These are phyloP conservation scores for Ciconia boyciana DNA, from an alignment of 2,113 vertebrate species.

Conservation along the genomic window DNA sequence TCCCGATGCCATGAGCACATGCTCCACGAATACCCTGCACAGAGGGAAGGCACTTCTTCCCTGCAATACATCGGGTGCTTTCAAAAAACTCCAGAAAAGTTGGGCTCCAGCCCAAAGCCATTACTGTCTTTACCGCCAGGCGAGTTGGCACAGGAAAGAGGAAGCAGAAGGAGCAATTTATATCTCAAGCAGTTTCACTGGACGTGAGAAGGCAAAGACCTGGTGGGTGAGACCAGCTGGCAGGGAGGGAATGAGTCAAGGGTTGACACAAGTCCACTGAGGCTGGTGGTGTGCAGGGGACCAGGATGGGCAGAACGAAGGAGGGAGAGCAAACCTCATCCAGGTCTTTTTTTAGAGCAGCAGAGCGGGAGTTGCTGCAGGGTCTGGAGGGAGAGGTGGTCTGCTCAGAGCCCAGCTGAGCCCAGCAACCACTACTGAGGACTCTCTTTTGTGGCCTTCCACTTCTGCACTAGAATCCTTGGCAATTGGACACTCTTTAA, in stretches of 20 bases:
- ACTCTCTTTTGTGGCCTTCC: not conserved
- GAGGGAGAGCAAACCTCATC: not conserved
- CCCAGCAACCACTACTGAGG: not conserved
- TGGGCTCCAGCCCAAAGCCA: not conserved
- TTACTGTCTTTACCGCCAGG: not conserved
- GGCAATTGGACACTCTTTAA: not conserved
- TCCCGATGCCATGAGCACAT: rapidly evolving
- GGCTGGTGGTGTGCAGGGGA: not conserved
- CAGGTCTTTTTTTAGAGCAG: not conserved
- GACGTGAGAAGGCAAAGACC: not conserved
- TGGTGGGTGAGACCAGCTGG: not conserved
- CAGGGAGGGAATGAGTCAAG: not conserved
- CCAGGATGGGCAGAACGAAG: not conserved
- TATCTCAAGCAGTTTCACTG: not conserved
- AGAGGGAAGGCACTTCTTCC: not conserved
- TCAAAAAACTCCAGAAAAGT: not conserved
- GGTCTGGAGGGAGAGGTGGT: not conserved
- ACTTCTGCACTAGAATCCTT: not conserved
- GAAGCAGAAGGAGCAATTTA: not conserved
- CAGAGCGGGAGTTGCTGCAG: not conserved
- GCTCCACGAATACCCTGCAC: not conserved
- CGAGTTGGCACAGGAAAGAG: not conserved
- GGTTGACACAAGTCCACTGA: not conserved
- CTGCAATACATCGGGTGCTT: not conserved
- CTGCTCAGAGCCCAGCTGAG: not conserved